Base-by-base conservation (phyloP, 37 sponge, comb jelly and placozoan species). In the Theonella swinhoei region DNA sequence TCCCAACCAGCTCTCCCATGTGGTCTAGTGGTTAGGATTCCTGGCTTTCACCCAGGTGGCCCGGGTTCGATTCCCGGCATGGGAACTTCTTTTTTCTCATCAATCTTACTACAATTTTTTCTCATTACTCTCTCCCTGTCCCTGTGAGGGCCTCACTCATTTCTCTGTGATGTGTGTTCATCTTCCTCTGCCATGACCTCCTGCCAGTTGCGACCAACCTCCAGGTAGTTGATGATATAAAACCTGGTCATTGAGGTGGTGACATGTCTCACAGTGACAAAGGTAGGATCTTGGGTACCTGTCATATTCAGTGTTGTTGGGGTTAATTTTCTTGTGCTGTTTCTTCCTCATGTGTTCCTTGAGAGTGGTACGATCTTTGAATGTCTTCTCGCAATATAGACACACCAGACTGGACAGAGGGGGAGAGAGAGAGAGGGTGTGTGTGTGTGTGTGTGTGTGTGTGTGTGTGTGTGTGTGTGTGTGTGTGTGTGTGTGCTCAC, bases 281-380 rank as follows among this genome's bases (percentile, higher is more conserved):
- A n/a, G n/a, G n/a, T n/a, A n/a, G n/a, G n/a, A n/a, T n/a, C n/a
- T n/a, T n/a, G n/a, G n/a, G 14, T 14, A 47, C 54, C 54, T 7
- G 79, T 97, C 98, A 70, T 97, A 92, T 62, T 32, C 80, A 28
- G 76, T 89, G 65, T 97, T 94, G 28, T 72, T 38, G 0, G 95
- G 89, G 64, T 94, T 94, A 30, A 97, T 62, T 70, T 90, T 97
- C 36, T 88, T 87, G 80, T 97, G 98, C 25, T 88, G 81, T 43
- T 97, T 97, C 89, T 97, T 97, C 64, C 98, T 89, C 98, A 97
- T 95, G 89, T 97, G 98, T 14, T 97, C 98, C 70, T 88, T 89
- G 32, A 97, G 89, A 0, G 95, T 97, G 8, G 78, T 42, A 26
- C 72, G 71, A 79, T 97, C 95, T 42, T 82, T 66, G 78, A 95